Conservation (phyloP, 2,797 vertebrate genomes). For the Pipistrellus pygmaeus region DNA sequence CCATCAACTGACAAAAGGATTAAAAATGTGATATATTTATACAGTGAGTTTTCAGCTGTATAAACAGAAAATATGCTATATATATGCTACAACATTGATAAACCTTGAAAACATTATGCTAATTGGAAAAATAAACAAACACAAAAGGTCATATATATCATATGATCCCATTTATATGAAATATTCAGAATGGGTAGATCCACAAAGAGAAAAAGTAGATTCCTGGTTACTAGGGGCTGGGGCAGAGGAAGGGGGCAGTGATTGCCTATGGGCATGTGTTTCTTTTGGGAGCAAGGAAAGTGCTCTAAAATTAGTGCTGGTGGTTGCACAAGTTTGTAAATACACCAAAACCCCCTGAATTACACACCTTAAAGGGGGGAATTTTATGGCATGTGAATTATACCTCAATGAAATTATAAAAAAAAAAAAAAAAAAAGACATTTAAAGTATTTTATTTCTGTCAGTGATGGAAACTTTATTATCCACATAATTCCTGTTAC, state of each 20-base stretch:
- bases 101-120: background rate
- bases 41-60: background rate
- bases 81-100: background rate
- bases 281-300: background rate
- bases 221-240: background rate
- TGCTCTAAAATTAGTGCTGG: constrained; percentile 13
- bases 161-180: background rate
- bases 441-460: constrained; percentile 28
- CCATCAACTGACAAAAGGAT: background rate
- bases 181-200: background rate
- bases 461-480: background rate
- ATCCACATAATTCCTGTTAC: background rate
- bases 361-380: background rate
- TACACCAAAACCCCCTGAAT: background rate
- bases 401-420: background rate
- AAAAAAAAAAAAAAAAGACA: background rate
- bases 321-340: background rate
- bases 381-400: background rate
- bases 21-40: background rate
- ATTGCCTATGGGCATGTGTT: background rate
- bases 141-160: background rate
- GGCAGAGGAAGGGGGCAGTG: background rate
- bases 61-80: background rate
- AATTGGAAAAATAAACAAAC: background rate
- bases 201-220: background rate